Conservation (phyloP, 2,888 invertebrate species). For the Sinopyrophorus schimmeli region DNA sequence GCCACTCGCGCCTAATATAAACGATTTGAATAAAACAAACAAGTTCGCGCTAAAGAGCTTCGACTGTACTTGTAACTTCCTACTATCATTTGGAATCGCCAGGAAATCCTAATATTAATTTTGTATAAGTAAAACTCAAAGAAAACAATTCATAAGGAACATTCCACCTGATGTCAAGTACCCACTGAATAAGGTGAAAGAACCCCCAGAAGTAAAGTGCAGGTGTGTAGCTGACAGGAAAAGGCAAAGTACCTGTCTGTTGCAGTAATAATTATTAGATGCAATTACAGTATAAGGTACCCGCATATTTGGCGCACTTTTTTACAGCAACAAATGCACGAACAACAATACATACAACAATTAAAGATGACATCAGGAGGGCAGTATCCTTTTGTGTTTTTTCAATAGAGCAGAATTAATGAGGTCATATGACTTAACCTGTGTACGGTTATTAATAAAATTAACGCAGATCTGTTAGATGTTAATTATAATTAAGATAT, state of each 20-base stretch:
- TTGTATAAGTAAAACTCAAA: no score
- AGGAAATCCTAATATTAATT: no score
- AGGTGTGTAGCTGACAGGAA: constrained; percentile 15
- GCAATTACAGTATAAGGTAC: constrained; percentile 2
- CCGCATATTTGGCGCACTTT: constrained; percentile 9
- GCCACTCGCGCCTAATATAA: no score
- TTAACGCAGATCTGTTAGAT: constrained; percentile 3
- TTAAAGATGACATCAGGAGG: constrained; percentile 28
- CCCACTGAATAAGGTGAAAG: no score
- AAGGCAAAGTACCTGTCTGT: neutral
- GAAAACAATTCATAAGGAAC: no score
- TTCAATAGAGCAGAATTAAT: constrained; percentile 18
- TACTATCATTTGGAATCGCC: no score
- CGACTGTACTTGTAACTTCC: no score
- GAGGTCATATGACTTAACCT: constrained; percentile 18
- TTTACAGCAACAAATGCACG: constrained; percentile 1
- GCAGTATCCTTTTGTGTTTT: constrained; percentile 22
- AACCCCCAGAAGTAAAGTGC: constrained; percentile 3
- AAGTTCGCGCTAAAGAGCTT: no score
- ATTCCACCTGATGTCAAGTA: no score
- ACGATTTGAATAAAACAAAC: no score
- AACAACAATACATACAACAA: constrained; percentile 16
- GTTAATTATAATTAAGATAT: constrained; percentile 11
- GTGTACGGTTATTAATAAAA: neutral
- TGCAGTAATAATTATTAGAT: constrained; percentile 1